Conservation (phyloP, 1,140 invertebrate genomes). For the Pseudomyrmex concolor region DNA sequence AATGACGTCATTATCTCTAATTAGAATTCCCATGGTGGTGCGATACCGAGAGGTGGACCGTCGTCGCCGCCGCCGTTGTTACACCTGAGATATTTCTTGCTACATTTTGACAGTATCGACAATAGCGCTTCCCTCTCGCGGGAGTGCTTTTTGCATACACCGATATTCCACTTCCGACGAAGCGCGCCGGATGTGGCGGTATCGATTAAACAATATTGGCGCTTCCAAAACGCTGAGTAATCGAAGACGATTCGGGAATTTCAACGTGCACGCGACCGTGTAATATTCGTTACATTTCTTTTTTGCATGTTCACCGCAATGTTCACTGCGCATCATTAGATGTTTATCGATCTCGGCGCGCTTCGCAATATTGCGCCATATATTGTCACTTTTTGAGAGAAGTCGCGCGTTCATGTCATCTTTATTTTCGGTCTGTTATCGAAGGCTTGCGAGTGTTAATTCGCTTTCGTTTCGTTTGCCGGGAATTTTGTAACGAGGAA, state of each 20-base stretch:
- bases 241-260: neutral
- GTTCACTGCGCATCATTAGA: no score
- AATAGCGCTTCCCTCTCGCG: neutral
- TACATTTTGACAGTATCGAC: slow-evolving; percentile 20
- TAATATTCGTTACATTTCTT: no score
- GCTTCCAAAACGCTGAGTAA: slow-evolving; percentile 3
- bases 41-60: neutral
- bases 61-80: slow-evolving; percentile 69
- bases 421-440: no score
- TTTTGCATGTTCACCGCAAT: no score
- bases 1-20: slow-evolving; percentile 84
- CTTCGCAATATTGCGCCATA: no score
- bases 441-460: no score
- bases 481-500: no score
- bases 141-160: slow-evolving; percentile 2
- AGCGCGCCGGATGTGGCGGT: neutral
- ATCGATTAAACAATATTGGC: neutral
- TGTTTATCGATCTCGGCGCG: no score
- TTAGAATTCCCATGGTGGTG: slow-evolving; percentile 81
- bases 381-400: no score
- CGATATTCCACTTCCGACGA: slow-evolving; percentile 21
- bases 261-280: no score
- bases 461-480: no score
- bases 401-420: no score
- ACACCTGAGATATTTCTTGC: slow-evolving; percentile 64